Base-by-base conservation (phyloP, 2,113 vertebrate species). In the Misgurnus anguillicaudatus region DNA sequence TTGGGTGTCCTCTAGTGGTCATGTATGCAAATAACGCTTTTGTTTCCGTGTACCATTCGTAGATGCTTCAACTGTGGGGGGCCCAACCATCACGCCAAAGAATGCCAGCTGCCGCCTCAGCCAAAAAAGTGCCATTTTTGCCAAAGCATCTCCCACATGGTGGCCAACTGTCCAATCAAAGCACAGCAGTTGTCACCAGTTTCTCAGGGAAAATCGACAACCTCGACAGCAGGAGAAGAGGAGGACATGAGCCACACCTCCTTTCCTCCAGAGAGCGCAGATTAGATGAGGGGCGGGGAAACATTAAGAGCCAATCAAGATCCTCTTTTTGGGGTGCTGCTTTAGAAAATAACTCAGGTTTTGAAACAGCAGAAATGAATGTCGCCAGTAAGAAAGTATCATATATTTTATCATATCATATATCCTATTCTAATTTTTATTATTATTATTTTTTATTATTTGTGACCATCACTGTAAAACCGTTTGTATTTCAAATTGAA, bases 51-150 rank as follows among this genome's bases (percentile, higher is more conserved):
- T 9, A 14, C 48, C 58, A 38, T 78, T 72, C 66, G 0, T 70
- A 96, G 95, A 87, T 98, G 96, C 90, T 97, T 96, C 90, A 97
- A 96, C 90, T 98, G 96, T 47, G 95, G 95, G 10, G 94, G 90
- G 45, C 88, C 95, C 47, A 94, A 96, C 86, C 96, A 97, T 73
- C 96, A 97, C 31, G 96, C 95, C 89, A 97, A 98, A 89, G 94
- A 97, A 87, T 96, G 96, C 89, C 96, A 95, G 87, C 91, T 97
- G 39, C 95, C 96, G 0, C 96, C 96, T 0, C 95, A 96, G 89
- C 95, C 95, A 60, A 98, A 96, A 91, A 96, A 95, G 88, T 96
- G 95, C 87, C 95, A 96, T 89, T 96, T 94, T 83, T 97, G 95
- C 89, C 95, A 96, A 88, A 96, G 95, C 85, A 90, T 94, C 82